These are phyloP conservation scores for Andrena trimmerana DNA, from an alignment of 2,888 invertebrate species.

Conservation along the genomic window DNA sequence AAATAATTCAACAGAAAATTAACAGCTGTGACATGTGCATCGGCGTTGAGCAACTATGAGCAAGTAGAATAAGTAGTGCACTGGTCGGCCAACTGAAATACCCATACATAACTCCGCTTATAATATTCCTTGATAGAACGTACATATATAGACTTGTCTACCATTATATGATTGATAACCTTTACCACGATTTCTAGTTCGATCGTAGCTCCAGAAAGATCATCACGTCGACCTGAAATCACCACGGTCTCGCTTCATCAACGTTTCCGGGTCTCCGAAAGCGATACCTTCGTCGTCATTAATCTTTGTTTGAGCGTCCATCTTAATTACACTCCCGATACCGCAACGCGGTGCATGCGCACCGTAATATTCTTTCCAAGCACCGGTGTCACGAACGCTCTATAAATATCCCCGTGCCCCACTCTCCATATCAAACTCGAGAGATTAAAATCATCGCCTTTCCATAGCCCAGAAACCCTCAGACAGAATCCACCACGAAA, in stretches of 20 bases:
- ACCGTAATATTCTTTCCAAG: slow-evolving; percentile 25
- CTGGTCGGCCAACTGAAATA: too few relatives aligned
- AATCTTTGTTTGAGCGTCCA: slow-evolving; percentile 40
- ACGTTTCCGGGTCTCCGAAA: slow-evolving; percentile 39
- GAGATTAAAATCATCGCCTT: not conserved
- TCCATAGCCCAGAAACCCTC: not conserved
- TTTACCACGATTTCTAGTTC: not conserved
- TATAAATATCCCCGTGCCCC: slow-evolving; percentile 9
- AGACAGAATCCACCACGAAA: not conserved
- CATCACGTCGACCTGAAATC: not conserved
- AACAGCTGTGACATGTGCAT: too few relatives aligned
- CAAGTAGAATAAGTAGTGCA: too few relatives aligned
- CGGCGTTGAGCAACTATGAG: too few relatives aligned
- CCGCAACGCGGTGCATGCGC: slow-evolving; percentile 10
- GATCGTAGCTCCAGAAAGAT: not conserved
- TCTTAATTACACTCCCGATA: slow-evolving; percentile 42
- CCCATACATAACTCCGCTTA: too few relatives aligned
- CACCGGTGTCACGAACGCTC: slow-evolving; percentile 16
- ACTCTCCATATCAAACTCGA: not conserved
- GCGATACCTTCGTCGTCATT: slow-evolving; percentile 44
- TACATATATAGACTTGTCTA: not conserved
- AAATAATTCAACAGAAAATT: too few relatives aligned
- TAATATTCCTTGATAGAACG: too few relatives aligned
- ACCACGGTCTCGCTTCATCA: slow-evolving; percentile 20
- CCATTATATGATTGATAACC: slow-evolving; percentile 1